Evolutionary conservation across 2,888 invertebrate species (phyloP).

Genomic region (Lithodes maja): DNA sequence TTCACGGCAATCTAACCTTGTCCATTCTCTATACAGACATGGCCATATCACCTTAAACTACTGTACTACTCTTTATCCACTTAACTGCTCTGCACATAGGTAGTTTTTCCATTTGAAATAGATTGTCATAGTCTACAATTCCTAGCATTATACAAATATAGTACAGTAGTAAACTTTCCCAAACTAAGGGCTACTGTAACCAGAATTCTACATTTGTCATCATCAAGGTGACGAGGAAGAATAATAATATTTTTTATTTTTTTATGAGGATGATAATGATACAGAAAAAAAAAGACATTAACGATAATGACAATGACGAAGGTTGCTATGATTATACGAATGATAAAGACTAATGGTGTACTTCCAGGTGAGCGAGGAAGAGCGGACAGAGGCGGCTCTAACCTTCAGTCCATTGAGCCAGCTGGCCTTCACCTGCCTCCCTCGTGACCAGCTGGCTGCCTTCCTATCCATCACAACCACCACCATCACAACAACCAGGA

Average conservation of each 20-base stretch:
- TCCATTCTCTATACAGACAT: too few relatives aligned
- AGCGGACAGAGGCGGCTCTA: constrained; percentile 63
- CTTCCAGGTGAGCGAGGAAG: constrained; percentile 64
- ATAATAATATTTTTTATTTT: not conserved
- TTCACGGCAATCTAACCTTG: too few relatives aligned
- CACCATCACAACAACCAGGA: constrained; percentile 46
- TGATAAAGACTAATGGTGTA: not conserved
- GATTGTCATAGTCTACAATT: too few relatives aligned
- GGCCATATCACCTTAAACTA: too few relatives aligned
- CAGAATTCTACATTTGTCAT: not conserved
- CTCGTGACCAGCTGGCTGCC: constrained; percentile 66
- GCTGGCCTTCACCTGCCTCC: constrained; percentile 68
- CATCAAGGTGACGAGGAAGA: not conserved
- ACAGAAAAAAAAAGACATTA: not conserved
- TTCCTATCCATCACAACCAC: constrained; percentile 39
- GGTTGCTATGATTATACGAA: too few relatives aligned
- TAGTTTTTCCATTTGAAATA: too few relatives aligned
- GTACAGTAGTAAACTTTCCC: too few relatives aligned
- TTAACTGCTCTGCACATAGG: too few relatives aligned
- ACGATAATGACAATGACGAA: too few relatives aligned
- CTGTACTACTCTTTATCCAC: too few relatives aligned
- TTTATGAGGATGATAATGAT: not conserved
- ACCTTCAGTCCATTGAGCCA: constrained; percentile 65
- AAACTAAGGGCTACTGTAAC: too few relatives aligned
- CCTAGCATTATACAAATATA: too few relatives aligned